Conservation (phyloP, 2,888 invertebrate genomes). For the Drosophila borealis region DNA sequence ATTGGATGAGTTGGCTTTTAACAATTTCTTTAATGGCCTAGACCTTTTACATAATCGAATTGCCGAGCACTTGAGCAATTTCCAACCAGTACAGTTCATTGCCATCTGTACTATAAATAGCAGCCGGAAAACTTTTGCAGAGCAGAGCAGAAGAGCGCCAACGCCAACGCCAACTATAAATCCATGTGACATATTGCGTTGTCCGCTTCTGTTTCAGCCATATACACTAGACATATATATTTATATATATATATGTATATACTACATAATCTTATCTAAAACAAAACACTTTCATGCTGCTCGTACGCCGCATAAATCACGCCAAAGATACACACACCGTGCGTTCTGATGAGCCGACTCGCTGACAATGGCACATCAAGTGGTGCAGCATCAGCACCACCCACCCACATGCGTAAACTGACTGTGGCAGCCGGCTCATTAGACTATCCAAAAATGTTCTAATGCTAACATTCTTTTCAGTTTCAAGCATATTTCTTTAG, state of each 20-base stretch:
- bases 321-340: constrained; percentile 22
- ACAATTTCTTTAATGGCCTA: constrained; percentile 52
- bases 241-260: constrained; percentile 1
- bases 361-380: constrained; percentile 74
- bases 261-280: constrained; percentile 74
- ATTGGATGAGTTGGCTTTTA: constrained; percentile 7
- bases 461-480: neutral
- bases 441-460: constrained; percentile 26
- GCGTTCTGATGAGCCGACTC: constrained; percentile 45
- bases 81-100: constrained; percentile 62
- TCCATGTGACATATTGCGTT: constrained; percentile 74
- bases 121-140: constrained; percentile 68
- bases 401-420: constrained; percentile 61
- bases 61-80: constrained; percentile 36
- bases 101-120: constrained; percentile 59
- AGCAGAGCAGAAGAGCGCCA: constrained; percentile 16
- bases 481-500: constrained; percentile 14
- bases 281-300: constrained; percentile 69
- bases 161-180: constrained; percentile 61
- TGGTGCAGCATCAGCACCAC: constrained; percentile 56
- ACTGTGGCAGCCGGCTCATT: constrained; percentile 36
- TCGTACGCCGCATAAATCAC: constrained; percentile 62
- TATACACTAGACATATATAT: neutral
- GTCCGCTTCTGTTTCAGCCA: constrained; percentile 38
- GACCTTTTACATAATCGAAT: constrained; percentile 68